Percentiles rank a stretch among this genome's conserved stretches.
Conservation (phyloP, 2,797 vertebrate genomes). For the Coreius guichenoti region DNA sequence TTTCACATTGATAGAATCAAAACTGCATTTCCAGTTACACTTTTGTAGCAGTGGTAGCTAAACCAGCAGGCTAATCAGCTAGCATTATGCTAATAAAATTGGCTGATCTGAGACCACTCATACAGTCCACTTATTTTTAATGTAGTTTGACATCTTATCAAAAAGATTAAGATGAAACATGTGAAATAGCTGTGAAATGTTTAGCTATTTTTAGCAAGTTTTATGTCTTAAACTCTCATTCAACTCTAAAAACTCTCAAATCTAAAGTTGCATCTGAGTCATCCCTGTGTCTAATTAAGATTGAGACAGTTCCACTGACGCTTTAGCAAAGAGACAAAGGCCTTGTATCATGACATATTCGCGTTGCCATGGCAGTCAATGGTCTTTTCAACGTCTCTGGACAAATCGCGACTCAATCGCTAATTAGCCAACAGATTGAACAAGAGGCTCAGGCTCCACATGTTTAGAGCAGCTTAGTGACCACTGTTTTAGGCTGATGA, state of each 20-base stretch:
- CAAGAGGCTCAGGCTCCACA: conserved; percentile 13
- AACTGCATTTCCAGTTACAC: neutral
- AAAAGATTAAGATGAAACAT: conserved; percentile 11
- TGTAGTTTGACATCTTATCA: neutral
- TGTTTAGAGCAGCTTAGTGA: conserved; percentile 16
- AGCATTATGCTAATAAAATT: neutral
- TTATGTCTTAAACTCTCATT: conserved; percentile 3
- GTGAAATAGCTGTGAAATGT: conserved; percentile 2
- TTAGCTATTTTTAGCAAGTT: conserved; percentile 14
- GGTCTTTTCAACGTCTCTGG: conserved; percentile 36
- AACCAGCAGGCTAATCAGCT: neutral
- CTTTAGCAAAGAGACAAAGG: conserved; percentile 38
- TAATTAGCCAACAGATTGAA: conserved; percentile 45
- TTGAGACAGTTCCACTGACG: conserved; percentile 27
- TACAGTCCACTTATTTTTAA: conserved; percentile 1
- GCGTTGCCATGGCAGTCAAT: conserved; percentile 44
- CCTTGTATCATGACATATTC: conserved; percentile 22
- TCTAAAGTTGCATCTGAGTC: conserved; percentile 34
- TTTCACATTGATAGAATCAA: too few relatives aligned
- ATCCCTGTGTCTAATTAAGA: conserved; percentile 41
- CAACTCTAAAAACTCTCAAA: neutral
- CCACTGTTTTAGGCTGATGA: conserved; percentile 27
- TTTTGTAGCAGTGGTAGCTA: neutral
- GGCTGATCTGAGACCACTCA: neutral
- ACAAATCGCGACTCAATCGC: conserved; percentile 14